Percentiles rank a stretch among this genome's conserved stretches.
These are phyloP conservation scores for Gymnosoma rotundatum DNA, from an alignment of 2,888 invertebrate species.

Conservation along the genomic window DNA sequence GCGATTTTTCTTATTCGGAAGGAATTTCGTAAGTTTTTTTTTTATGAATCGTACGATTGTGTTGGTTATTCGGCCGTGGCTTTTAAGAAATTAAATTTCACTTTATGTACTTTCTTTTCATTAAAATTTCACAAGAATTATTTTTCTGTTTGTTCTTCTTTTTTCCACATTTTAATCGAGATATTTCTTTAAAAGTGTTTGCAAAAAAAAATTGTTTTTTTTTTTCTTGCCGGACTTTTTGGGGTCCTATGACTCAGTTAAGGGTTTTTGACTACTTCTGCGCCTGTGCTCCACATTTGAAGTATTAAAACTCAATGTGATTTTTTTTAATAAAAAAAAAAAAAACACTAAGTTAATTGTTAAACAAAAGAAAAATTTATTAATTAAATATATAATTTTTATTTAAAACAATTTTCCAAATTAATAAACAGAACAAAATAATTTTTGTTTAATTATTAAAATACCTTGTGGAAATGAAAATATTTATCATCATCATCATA, in stretches of 20 bases:
- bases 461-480: constrained; percentile 7
- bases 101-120: no score
- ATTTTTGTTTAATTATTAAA: constrained; percentile 2
- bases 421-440: not conserved
- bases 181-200: no score
- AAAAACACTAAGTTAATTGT: not conserved
- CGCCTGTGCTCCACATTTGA: constrained; percentile 63
- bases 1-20: no score
- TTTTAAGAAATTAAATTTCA: no score
- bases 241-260: constrained; percentile 4
- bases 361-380: not conserved
- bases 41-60: no score
- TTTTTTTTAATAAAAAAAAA: not conserved
- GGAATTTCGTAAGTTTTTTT: no score
- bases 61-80: no score
- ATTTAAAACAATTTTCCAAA: not conserved
- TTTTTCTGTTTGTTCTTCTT: no score
- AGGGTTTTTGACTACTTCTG: constrained; percentile 48
- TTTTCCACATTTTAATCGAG: no score
- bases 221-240: not conserved
- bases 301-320: constrained; percentile 37
- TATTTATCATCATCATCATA: constrained; percentile 5
- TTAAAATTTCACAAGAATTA: no score
- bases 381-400: not conserved
- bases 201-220: not conserved